Evolutionary conservation across 2,888 invertebrate genomes (phyloP), one percentile per base, ranked within the genome.

Genomic region (Pasiphila rectangulata): DNA sequence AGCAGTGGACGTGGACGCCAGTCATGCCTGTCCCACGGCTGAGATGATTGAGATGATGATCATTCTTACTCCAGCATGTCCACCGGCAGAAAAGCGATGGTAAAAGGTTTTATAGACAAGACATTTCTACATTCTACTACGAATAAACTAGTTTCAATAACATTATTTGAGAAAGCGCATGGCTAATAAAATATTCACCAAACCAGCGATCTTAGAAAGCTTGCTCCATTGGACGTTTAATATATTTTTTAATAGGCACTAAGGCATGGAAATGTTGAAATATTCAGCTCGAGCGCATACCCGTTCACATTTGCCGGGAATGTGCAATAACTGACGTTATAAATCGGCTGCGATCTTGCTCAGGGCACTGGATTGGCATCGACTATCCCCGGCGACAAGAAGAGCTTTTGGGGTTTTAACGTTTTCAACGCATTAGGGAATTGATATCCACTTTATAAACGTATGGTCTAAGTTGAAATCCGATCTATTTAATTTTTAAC

Each of bases 291-390:
- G 57, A 51, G 64, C 61, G 66, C 68, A 72, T 62, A 69, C 62
- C 59, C 62, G 64, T 62, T 68, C 73, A 74, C 71, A 72, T 71
- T 76, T 75, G 69, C 64, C 44, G 62, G 63, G 64, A 75, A 76
- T 73, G 71, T 75, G 76, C 74, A 76, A 76, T 78, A 75, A 72
- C 74, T 59, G 62, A 54, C 43, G 57, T 60, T 60, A 75, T 76
- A 77, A 75, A 78, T 77, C 75, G 72, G 55, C 56, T 24, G 55
- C 46, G 62, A 55, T 63, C 67, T 66, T 68, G 65, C 59, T 68
- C 63, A 65, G 56, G 65, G 64, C 65, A 61, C 56, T 55, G 54
- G 64, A 67, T 69, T 66, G 66, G 65, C 66, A 57, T 62, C 63
- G 60, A 61, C 63, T 66, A 67, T 63, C 42, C 34, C 29, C 29